A percentile compares a stretch with the other conserved stretches of the same genome.
Evolutionary conservation across 1,140 invertebrate species (phyloP).

Genomic region (Andricus grossulariae): DNA sequence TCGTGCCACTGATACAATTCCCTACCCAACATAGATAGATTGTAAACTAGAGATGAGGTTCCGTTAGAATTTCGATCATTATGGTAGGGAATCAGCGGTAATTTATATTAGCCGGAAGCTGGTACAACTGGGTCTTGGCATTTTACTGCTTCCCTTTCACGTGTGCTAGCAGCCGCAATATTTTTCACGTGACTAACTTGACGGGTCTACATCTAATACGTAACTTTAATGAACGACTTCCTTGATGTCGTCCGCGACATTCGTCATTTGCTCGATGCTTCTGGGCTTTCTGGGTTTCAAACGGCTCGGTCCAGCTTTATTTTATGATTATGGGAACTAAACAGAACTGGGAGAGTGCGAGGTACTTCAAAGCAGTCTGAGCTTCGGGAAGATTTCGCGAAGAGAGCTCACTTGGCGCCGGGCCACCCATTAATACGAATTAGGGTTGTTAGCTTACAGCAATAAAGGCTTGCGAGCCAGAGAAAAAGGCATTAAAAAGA

Average conservation of each 20-base stretch:
- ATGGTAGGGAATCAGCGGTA: too few species aligned
- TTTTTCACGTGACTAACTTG: conserved; percentile 7
- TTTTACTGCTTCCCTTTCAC: neutral
- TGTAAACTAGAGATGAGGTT: too few species aligned
- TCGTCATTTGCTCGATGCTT: conserved; percentile 7
- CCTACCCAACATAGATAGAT: too few species aligned
- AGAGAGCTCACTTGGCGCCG: conserved; percentile 57
- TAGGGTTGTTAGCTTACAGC: conserved; percentile 66
- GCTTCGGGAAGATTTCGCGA: conserved; percentile 29
- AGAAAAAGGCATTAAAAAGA: conserved; percentile 25
- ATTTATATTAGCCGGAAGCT: neutral
- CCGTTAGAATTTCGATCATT: too few species aligned
- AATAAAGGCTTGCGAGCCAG: conserved; percentile 39
- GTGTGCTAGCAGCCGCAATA: neutral
- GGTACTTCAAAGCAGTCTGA: neutral
- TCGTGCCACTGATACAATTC: too few species aligned
- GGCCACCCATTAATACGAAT: conserved; percentile 70
- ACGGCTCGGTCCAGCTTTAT: neutral
- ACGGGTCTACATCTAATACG: neutral
- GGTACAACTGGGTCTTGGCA: neutral
- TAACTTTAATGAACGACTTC: conserved; percentile 13
- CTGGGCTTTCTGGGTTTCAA: neutral
- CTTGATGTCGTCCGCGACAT: neutral
- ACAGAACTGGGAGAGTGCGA: neutral
- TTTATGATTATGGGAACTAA: neutral